Evolutionary conservation across 2,797 vertebrate species (phyloP).

Genomic region (Lerista edwardsae): DNA sequence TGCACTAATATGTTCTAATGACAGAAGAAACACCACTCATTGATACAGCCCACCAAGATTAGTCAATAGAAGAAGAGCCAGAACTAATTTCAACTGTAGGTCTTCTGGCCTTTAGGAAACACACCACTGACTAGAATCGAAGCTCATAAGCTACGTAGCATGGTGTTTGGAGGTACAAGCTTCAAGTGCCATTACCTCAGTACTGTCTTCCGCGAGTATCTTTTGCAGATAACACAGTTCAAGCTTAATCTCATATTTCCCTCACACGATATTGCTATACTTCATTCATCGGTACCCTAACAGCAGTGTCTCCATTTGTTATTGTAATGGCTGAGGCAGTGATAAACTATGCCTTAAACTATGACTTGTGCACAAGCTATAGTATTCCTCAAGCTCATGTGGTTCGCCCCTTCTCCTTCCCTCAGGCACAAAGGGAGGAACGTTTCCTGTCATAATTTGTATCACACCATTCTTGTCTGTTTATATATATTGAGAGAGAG

Average conservation of each 20-base stretch:
- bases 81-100: conserved; percentile 34
- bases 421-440: too few relatives aligned
- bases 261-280: not conserved
- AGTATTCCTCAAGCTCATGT: too few relatives aligned
- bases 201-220: not conserved
- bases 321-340: not conserved
- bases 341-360: too few relatives aligned
- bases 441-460: too few relatives aligned
- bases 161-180: conserved; percentile 29
- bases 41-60: conserved; percentile 45
- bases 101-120: not conserved
- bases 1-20: conserved; percentile 51
- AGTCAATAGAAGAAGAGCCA: not conserved
- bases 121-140: conserved; percentile 12
- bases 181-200: not conserved
- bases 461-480: too few relatives aligned
- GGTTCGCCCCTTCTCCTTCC: too few relatives aligned
- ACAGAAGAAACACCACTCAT: conserved; percentile 44
- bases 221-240: not conserved
- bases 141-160: conserved; percentile 3
- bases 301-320: not conserved
- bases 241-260: not conserved
- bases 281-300: not conserved
- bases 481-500: too few relatives aligned
- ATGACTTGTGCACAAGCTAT: too few relatives aligned